These are phyloP conservation scores for Ennomos fuscantarius DNA, from an alignment of 2,888 invertebrate genomes.

Conservation along the genomic window DNA sequence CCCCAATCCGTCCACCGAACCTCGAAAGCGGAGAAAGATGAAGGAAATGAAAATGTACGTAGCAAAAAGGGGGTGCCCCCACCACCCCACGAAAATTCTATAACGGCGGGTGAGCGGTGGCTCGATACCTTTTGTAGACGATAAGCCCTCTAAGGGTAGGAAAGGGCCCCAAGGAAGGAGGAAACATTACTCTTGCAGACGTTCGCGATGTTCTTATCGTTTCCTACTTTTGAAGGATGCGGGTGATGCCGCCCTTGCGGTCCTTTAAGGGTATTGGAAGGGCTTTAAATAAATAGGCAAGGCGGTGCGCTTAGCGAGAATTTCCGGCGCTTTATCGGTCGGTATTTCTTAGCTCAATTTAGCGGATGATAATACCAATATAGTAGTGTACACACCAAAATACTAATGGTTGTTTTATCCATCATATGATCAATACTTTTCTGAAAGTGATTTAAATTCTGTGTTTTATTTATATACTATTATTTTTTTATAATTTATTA, in stretches of 20 bases:
- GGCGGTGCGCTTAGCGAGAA: background rate
- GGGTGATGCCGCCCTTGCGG: slow-evolving; percentile 34
- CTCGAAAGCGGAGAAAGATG: slow-evolving; percentile 83
- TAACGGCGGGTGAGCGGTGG: slow-evolving; percentile 71
- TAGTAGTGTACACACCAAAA: too few species aligned
- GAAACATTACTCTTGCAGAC: slow-evolving; percentile 80
- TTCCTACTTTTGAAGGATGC: slow-evolving; percentile 71
- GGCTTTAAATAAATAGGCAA: slow-evolving; percentile 16
- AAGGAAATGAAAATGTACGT: slow-evolving; percentile 85
- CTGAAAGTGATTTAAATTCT: too few species aligned
- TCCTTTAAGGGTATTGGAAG: slow-evolving; percentile 26
- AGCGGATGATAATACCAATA: background rate
- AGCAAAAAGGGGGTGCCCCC: slow-evolving; percentile 76
- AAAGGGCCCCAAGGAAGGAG: slow-evolving; percentile 48
- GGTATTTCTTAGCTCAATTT: too few species aligned
- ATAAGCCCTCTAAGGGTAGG: slow-evolving; percentile 70
- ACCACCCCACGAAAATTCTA: slow-evolving; percentile 78
- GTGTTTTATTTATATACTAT: too few species aligned
- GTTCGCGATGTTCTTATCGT: slow-evolving; percentile 77
- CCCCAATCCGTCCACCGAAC: slow-evolving; percentile 60
- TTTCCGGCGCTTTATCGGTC: too few species aligned
- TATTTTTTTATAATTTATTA: too few species aligned
- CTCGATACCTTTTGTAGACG: slow-evolving; percentile 78
- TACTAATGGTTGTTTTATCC: too few species aligned
- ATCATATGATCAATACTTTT: too few species aligned